phyloP scores from a whole-genome alignment of 2,888 invertebrate species.

The Xiphydria camelus region DNA sequence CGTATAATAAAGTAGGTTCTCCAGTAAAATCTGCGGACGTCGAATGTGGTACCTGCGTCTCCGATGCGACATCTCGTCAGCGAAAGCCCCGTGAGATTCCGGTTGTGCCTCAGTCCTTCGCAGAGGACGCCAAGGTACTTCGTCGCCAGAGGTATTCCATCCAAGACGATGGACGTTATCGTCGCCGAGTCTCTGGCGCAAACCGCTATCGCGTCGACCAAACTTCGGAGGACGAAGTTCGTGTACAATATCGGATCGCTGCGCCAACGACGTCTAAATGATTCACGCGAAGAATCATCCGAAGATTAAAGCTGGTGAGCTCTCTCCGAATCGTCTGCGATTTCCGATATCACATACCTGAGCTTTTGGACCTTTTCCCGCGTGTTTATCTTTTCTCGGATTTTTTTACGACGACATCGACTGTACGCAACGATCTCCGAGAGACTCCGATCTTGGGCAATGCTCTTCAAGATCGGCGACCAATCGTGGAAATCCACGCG shows the following conservation, averaged over 20 bases:
- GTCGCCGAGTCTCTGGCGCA: constrained; percentile 23
- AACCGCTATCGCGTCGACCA: constrained; percentile 32
- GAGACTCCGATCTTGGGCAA: constrained; percentile 31
- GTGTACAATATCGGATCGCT: constrained; percentile 31
- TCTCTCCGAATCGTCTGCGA: too few species aligned
- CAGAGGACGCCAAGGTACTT: constrained; percentile 32
- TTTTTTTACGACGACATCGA: constrained; percentile 20
- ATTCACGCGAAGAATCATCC: too few species aligned
- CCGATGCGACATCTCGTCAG: constrained; percentile 30
- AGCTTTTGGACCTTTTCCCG: too few species aligned
- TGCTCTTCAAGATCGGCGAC: constrained; percentile 30
- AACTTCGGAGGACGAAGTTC: constrained; percentile 32
- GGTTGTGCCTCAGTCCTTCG: constrained; percentile 26
- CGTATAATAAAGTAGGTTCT: background rate
- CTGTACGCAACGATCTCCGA: constrained; percentile 31
- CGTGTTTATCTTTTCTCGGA: constrained; percentile 29
- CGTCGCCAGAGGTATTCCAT: constrained; percentile 33
- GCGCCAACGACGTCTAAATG: constrained; percentile 1
- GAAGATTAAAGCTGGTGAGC: too few species aligned
- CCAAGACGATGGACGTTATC: constrained; percentile 28
- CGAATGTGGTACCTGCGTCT: constrained; percentile 28
- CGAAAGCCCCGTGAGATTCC: constrained; percentile 26
- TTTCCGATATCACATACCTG: too few species aligned
- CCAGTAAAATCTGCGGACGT: background rate
- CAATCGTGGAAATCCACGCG: constrained; percentile 29